Evolutionary conservation across 2,888 invertebrate genomes (phyloP).

Genomic region (Myopa tessellatipennis): DNA sequence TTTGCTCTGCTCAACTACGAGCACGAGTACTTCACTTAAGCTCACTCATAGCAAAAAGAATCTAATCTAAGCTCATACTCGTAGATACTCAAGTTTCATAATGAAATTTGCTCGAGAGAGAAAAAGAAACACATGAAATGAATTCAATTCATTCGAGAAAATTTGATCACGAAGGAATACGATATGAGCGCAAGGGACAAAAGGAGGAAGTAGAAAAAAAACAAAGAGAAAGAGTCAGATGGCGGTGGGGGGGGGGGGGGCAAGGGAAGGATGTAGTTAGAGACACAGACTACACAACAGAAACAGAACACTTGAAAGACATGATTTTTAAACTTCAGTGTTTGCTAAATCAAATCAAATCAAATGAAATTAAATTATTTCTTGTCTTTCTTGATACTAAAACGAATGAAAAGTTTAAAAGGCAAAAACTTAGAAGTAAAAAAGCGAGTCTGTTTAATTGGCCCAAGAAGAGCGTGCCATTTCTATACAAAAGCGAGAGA

Average conservation of each 20-base stretch:
- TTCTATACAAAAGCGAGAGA: too few species aligned
- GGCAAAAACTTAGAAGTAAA: too few species aligned
- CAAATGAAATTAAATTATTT: too few species aligned
- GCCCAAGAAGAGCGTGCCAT: too few species aligned
- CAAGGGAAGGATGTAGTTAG: background rate
- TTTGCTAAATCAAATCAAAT: background rate
- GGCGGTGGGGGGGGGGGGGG: too few species aligned
- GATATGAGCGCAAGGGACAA: conserved; percentile 1
- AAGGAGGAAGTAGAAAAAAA: background rate
- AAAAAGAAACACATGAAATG: conserved; percentile 21
- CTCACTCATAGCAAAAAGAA: background rate
- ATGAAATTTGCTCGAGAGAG: conserved; percentile 34
- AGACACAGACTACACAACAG: too few species aligned
- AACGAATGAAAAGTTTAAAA: too few species aligned
- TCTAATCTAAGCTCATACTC: background rate
- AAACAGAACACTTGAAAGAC: background rate
- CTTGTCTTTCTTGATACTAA: too few species aligned
- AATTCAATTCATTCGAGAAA: conserved; percentile 33
- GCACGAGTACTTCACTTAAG: too few species aligned
- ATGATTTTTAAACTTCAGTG: background rate
- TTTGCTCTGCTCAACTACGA: background rate
- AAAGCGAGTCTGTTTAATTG: background rate
- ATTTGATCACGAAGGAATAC: conserved; percentile 22
- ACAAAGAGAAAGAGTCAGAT: conserved; percentile 20
- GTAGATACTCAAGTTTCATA: conserved; percentile 27